Evolutionary conservation across 2,113 vertebrate genomes (phyloP).

Genomic region (Lagopus leucura): DNA sequence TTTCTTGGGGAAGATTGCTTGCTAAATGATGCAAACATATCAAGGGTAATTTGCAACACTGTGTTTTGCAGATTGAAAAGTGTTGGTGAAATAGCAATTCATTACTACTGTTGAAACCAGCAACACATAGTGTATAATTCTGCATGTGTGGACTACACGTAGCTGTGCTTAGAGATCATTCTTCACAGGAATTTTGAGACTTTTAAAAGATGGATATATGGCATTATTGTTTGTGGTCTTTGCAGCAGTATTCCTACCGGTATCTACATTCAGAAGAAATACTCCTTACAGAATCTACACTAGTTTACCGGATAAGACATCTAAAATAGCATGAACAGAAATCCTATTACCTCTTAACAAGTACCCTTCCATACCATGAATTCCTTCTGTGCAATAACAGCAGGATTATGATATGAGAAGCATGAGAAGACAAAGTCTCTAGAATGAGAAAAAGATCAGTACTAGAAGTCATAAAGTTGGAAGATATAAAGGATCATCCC

Average conservation of each 20-base stretch:
- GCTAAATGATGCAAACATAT: conserved; percentile 8
- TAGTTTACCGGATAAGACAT: background rate
- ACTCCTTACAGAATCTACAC: background rate
- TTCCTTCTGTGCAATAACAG: background rate
- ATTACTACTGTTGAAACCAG: background rate
- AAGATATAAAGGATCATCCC: background rate
- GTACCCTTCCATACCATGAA: fast-evolving
- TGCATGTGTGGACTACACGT: background rate
- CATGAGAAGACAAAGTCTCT: background rate
- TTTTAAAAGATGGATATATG: background rate
- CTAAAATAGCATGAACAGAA: background rate
- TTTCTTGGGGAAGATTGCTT: conserved; percentile 7
- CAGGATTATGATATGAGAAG: background rate
- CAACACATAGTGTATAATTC: background rate
- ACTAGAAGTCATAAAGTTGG: background rate
- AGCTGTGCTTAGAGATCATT: background rate
- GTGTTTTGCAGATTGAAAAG: background rate
- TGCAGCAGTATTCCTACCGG: background rate
- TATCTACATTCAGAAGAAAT: too few relatives aligned
- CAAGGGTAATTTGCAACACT: background rate
- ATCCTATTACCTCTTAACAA: background rate
- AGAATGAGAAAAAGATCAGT: background rate
- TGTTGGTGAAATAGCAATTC: background rate
- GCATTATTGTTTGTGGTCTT: background rate
- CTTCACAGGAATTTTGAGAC: background rate